phyloP scores from a whole-genome alignment of 1,140 invertebrate species.

The Lucilia sericata region DNA sequence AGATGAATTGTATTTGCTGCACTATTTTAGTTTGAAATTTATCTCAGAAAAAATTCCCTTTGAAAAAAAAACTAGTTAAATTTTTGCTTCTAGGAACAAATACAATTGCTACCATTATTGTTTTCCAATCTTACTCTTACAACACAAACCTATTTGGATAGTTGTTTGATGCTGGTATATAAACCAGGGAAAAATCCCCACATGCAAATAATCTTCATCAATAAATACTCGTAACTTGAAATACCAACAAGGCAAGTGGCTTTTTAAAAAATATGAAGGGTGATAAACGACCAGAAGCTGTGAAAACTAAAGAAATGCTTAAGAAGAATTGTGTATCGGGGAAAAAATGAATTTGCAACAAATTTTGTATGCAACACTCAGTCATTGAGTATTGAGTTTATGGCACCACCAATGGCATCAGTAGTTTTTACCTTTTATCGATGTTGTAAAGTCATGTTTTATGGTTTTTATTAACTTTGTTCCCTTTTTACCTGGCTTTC shows the following conservation, averaged over 20 bases:
- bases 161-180: too few relatives aligned
- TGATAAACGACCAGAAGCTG: background rate
- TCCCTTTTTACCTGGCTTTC: background rate
- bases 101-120: too few relatives aligned
- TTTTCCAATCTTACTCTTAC: too few relatives aligned
- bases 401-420: constrained; percentile 1
- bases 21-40: too few relatives aligned
- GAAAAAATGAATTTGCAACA: constrained; percentile 24
- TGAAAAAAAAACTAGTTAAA: background rate
- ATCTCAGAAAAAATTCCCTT: too few relatives aligned
- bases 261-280: background rate
- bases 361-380: constrained; percentile 8
- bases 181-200: too few relatives aligned
- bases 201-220: background rate
- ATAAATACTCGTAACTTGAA: background rate
- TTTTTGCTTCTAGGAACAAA: too few relatives aligned
- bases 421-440: constrained; percentile 7
- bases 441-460: constrained; percentile 24
- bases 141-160: too few relatives aligned
- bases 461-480: constrained; percentile 13
- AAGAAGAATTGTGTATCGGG: background rate
- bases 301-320: background rate
- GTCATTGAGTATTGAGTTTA: background rate
- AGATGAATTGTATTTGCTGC: too few relatives aligned
- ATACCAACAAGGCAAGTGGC: background rate